phyloP scores from a whole-genome alignment of 1,140 invertebrate species.

The Metaphire vulgaris region DNA sequence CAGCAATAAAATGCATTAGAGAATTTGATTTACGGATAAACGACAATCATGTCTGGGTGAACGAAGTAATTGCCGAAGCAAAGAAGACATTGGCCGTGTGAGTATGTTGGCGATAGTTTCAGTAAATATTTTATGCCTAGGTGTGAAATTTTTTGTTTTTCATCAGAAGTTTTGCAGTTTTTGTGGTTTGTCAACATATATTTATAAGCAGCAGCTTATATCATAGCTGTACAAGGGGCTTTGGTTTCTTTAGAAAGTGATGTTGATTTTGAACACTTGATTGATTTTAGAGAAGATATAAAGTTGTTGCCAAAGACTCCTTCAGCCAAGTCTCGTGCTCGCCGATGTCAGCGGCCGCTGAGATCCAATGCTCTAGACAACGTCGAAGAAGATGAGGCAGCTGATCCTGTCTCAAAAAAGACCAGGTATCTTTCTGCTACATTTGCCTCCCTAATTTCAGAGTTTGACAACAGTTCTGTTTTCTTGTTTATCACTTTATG shows the following conservation, averaged over 20 bases:
- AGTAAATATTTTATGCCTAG: no score
- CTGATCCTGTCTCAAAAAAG: no score
- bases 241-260: not conserved
- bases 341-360: not conserved
- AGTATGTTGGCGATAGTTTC: not conserved
- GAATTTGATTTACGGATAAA: not conserved
- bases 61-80: not conserved
- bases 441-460: no score
- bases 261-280: not conserved
- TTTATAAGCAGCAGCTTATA: not conserved
- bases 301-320: not conserved
- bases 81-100: not conserved
- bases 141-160: not conserved
- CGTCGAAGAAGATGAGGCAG: no score
- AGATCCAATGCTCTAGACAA: not conserved
- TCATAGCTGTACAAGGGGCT: not conserved
- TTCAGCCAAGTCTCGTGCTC: not conserved
- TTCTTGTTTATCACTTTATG: no score
- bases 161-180: not conserved
- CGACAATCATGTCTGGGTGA: not conserved
- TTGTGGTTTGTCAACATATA: not conserved
- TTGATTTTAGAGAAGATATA: not conserved
- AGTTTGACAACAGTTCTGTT: no score
- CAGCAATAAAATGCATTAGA: not conserved
- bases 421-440: no score